Conservation (phyloP, 2,888 invertebrate species). For the Drosophila merina region DNA sequence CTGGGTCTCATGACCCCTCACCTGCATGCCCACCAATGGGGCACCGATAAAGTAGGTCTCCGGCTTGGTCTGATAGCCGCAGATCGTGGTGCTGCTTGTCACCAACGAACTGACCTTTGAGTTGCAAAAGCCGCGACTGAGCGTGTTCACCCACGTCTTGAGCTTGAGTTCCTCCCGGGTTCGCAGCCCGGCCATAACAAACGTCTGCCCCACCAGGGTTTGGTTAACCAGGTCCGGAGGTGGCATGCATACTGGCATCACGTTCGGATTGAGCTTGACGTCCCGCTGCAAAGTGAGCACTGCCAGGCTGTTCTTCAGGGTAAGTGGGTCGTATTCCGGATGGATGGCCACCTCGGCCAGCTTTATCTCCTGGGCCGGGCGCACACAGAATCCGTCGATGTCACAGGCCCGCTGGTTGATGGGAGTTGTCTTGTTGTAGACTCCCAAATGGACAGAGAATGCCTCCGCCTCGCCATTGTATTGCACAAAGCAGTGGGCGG, state of each 20-base stretch:
- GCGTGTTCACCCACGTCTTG: conserved; percentile 55
- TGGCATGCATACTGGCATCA: conserved; percentile 65
- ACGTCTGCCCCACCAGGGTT: conserved; percentile 49
- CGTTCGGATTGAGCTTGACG: conserved; percentile 51
- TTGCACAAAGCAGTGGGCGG: conserved; percentile 63
- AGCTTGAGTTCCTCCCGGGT: conserved; percentile 21
- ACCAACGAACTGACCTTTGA: conserved; percentile 29
- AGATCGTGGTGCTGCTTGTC: conserved; percentile 47
- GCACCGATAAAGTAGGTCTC: conserved; percentile 49
- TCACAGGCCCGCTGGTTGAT: conserved; percentile 40
- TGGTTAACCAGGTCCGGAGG: conserved; percentile 39
- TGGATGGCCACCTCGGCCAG: conserved; percentile 56
- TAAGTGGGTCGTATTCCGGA: conserved; percentile 60
- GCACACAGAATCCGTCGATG: conserved; percentile 53
- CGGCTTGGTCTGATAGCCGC: conserved; percentile 46
- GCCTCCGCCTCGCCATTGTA: conserved; percentile 54
- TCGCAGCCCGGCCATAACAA: conserved; percentile 51
- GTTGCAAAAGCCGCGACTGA: conserved; percentile 49
- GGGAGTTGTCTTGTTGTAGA: conserved; percentile 56
- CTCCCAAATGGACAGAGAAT: conserved; percentile 61
- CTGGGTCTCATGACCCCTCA: conserved; percentile 39
- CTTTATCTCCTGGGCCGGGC: conserved; percentile 61
- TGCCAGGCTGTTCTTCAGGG: conserved; percentile 55
- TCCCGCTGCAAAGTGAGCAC: conserved; percentile 51
- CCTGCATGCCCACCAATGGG: conserved; percentile 59